Base-by-base conservation (phyloP, 2,113 vertebrate species). In the Naja naja region DNA sequence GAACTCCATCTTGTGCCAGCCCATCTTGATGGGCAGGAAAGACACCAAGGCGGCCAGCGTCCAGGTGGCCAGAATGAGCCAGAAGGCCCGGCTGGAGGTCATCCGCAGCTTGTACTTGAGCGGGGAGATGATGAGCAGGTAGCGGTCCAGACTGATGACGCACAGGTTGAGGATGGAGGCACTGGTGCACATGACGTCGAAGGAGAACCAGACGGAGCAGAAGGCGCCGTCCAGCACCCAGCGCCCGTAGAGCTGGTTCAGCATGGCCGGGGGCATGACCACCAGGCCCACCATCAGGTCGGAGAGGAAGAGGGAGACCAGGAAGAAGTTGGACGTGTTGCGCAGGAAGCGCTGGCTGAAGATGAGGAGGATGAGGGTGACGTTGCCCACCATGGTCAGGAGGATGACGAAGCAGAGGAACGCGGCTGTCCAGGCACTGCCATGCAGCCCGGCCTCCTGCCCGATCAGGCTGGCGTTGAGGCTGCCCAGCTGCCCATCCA, bases 91-190 rank as follows among this genome's bases (percentile, higher is more conserved):
- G 74, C 98, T 96, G 1, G 98, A 97, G 3, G 99, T 99, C 99
- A 99, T 99, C 90, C 98, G 98, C 95, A 99, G 98, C 97, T 99
- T 99, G 98, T 99, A 99, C 45, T 98, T 97, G 92, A 99, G 97
- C 0, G 99, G 99, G 1, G 99, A 99, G 89, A 99, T 99, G 96
- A 99, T 99, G 96, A 99, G 98, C 96, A 99, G 97, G 97, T 99
- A 99, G 2, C 99, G 98, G 97, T 99, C 99, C 97, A 99, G 96
- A 97, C 99, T 99, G 98, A 99, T 99, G 96, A 99, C 97, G 55
- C 99, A 99, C 86, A 99, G 98, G 98, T 99, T 99, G 93, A 99
- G 98, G 96, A 99, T 99, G 97, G 99, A 99, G 9, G 99, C 99
- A 3, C 99, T 99, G 97, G 99, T 99, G 97, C 99, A 99, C 99